Conservation (phyloP, 2,888 invertebrate genomes). For the Amblyjoppa fuscipennis region DNA sequence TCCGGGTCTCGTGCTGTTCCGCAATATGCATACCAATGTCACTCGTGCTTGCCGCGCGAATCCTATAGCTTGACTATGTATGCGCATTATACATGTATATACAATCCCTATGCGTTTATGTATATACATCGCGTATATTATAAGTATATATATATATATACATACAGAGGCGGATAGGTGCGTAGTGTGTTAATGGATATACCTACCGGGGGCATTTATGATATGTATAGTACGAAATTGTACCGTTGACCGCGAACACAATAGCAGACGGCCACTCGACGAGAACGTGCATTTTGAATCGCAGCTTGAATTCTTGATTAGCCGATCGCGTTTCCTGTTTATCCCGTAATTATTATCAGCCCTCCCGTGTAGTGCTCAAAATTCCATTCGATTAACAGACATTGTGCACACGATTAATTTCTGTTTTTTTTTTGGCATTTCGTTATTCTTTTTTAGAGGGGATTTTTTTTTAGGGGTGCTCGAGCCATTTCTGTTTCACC, state of each 20-base stretch:
- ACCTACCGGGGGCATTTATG: conserved; percentile 2
- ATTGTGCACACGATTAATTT: neutral
- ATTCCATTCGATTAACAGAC: neutral
- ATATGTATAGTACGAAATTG: conserved; percentile 58
- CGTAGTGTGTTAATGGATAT: conserved; percentile 17
- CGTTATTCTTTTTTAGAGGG: neutral
- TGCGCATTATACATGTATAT: neutral
- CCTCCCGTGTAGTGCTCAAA: neutral
- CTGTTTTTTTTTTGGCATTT: neutral
- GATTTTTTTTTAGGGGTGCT: neutral
- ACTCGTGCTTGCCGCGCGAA: conserved; percentile 60
- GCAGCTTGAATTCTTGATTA: conserved; percentile 64
- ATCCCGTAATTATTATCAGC: neutral
- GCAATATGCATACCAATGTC: conserved; percentile 74
- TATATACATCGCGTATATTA: conserved; percentile 4
- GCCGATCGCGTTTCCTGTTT: conserved; percentile 3
- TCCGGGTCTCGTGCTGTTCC: conserved; percentile 68
- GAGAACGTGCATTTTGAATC: conserved; percentile 60
- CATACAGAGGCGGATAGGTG: conserved; percentile 12
- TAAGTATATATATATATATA: conserved; percentile 12
- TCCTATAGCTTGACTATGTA: neutral
- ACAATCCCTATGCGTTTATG: neutral
- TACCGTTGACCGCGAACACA: conserved; percentile 62
- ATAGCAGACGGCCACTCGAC: conserved; percentile 10
- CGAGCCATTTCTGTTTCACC: too few species aligned